Percentiles rank a stretch among this genome's conserved stretches.
Evolutionary conservation across 2,113 vertebrate genomes (phyloP).

Genomic region (Eptesicus fuscus): DNA sequence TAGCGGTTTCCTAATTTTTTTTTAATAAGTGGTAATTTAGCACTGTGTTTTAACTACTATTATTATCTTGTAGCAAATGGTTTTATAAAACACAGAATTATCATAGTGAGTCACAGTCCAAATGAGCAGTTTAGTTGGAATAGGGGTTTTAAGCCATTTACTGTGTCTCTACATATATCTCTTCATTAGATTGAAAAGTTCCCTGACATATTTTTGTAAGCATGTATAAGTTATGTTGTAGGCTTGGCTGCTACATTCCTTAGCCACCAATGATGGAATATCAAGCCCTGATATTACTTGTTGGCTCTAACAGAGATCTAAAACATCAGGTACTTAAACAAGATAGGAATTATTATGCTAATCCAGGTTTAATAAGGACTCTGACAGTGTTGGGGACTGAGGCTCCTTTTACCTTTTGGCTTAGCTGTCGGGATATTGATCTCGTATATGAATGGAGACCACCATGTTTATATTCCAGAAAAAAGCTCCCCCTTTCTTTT

Average conservation of each 20-base stretch:
- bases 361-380: not conserved
- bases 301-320: not conserved
- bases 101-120: not conserved
- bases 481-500: not conserved
- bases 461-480: not conserved
- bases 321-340: not conserved
- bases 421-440: not conserved
- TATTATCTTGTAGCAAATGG: constrained; percentile 3
- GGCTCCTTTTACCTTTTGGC: not conserved
- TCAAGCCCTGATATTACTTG: too few relatives aligned
- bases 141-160: not conserved
- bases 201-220: not conserved
- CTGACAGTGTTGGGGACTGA: not conserved
- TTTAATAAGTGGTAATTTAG: constrained; percentile 11
- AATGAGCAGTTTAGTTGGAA: not conserved
- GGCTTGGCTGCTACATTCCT: not conserved
- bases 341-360: not conserved
- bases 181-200: not conserved
- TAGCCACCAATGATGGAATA: too few relatives aligned
- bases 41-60: not conserved
- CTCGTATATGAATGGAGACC: not conserved
- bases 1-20: not conserved
- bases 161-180: not conserved
- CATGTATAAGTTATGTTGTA: not conserved
- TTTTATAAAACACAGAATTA: constrained; percentile 27